These are phyloP conservation scores for Gallinago stenura DNA, from an alignment of 2,797 vertebrate species.

Conservation along the genomic window DNA sequence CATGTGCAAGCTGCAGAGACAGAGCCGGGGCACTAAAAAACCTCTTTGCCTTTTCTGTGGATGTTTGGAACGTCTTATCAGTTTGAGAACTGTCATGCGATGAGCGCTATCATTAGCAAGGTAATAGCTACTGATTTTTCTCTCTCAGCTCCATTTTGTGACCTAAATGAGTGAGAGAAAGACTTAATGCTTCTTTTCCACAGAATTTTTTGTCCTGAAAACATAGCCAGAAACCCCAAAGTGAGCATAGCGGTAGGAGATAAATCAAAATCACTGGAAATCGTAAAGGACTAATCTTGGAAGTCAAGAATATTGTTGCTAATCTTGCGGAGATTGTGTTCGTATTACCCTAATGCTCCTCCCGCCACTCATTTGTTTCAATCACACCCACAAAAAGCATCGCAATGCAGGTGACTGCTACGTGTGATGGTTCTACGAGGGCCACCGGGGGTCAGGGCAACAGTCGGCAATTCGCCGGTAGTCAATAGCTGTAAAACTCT, in stretches of 20 bases:
- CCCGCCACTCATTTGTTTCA: conserved; percentile 64
- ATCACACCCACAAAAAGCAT: conserved; percentile 46
- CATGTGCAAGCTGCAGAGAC: conserved; percentile 81
- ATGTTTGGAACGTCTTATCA: conserved; percentile 79
- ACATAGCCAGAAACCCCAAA: conserved; percentile 41
- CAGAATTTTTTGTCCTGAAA: conserved; percentile 64
- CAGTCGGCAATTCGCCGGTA: conserved; percentile 12
- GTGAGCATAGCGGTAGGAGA: background rate
- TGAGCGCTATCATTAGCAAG: conserved; percentile 80
- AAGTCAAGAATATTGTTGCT: conserved; percentile 24
- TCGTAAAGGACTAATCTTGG: background rate
- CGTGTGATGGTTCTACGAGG: conserved; percentile 1
- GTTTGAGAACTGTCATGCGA: conserved; percentile 77
- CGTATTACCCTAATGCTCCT: conserved; percentile 54
- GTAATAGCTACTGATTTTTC: conserved; percentile 81
- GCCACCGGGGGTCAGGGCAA: conserved; percentile 23
- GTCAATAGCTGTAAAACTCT: conserved; percentile 1
- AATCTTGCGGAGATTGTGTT: conserved; percentile 46
- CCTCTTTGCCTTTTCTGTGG: conserved; percentile 66
- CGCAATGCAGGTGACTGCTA: conserved; percentile 55
- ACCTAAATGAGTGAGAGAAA: conserved; percentile 73
- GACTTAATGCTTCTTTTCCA: conserved; percentile 46
- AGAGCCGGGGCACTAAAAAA: conserved; percentile 74
- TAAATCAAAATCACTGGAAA: conserved; percentile 3
- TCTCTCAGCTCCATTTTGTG: conserved; percentile 71